These are phyloP conservation scores for Aplodontia rufa DNA, from an alignment of 2,113 vertebrate species.

Conservation along the genomic window DNA sequence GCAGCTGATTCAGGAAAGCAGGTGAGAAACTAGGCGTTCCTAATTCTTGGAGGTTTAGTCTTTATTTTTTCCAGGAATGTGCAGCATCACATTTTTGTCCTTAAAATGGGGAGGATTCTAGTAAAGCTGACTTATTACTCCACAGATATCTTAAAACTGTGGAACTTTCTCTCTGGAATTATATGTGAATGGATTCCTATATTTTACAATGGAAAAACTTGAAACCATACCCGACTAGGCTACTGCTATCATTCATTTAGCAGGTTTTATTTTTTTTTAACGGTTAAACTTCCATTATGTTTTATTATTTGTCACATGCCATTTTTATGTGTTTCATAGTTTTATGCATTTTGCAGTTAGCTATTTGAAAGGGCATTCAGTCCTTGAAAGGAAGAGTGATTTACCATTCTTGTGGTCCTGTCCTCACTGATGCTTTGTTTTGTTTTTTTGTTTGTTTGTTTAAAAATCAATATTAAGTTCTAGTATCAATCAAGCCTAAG, in stretches of 20 bases:
- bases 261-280: constrained; percentile 79
- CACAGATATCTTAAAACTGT: constrained; percentile 63
- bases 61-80: background rate
- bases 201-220: constrained; percentile 81
- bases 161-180: constrained; percentile 74
- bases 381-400: constrained; percentile 68
- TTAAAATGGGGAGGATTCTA: constrained; percentile 21
- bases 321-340: constrained; percentile 76
- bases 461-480: constrained; percentile 39
- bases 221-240: constrained; percentile 78
- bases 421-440: constrained; percentile 2
- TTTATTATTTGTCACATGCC: constrained; percentile 81
- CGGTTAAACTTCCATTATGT: constrained; percentile 79
- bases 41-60: constrained; percentile 24
- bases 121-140: background rate
- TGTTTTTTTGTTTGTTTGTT: constrained; percentile 68
- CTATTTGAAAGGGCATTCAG: constrained; percentile 71
- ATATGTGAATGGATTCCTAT: constrained; percentile 74
- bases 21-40: constrained; percentile 31
- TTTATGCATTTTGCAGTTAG: constrained; percentile 80
- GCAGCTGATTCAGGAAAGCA: background rate
- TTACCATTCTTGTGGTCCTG: constrained; percentile 68
- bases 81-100: constrained; percentile 40
- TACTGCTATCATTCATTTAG: constrained; percentile 74
- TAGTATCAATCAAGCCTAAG: background rate